These are phyloP conservation scores for Platysteira castanea DNA, from an alignment of 2,113 vertebrate genomes.

Conservation along the genomic window DNA sequence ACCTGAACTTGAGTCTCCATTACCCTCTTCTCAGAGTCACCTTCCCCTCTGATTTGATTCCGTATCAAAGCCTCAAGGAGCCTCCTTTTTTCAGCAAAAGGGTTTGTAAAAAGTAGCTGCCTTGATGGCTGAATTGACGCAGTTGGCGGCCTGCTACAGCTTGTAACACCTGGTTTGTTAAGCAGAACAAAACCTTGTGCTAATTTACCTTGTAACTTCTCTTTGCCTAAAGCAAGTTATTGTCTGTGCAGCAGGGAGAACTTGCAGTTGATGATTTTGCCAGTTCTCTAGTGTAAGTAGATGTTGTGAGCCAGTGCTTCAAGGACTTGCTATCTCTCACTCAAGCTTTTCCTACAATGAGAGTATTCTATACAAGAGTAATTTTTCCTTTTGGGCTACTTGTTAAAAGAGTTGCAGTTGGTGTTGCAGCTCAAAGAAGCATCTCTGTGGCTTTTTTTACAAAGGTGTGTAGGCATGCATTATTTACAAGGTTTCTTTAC, in stretches of 20 bases:
- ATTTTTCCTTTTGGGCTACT: background rate
- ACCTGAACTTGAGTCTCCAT: rapidly evolving
- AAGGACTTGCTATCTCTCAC: background rate
- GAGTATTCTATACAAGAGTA: background rate
- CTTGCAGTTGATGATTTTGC: background rate
- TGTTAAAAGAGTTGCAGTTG: background rate
- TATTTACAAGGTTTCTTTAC: background rate
- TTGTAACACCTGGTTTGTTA: background rate
- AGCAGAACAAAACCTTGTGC: background rate
- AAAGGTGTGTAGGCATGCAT: background rate
- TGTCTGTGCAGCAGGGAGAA: background rate
- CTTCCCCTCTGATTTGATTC: background rate
- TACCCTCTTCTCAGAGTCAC: rapidly evolving
- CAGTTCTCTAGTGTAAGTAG: background rate
- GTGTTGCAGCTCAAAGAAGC: background rate
- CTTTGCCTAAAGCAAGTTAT: background rate
- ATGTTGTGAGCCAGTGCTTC: background rate
- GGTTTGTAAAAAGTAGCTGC: background rate
- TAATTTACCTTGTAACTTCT: background rate
- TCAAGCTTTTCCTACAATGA: background rate
- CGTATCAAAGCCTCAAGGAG: background rate
- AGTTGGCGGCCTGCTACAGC: background rate
- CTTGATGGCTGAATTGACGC: background rate
- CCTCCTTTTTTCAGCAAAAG: background rate
- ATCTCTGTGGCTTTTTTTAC: background rate